Base-by-base conservation (phyloP, 2,113 vertebrate species). In the Conger conger region DNA sequence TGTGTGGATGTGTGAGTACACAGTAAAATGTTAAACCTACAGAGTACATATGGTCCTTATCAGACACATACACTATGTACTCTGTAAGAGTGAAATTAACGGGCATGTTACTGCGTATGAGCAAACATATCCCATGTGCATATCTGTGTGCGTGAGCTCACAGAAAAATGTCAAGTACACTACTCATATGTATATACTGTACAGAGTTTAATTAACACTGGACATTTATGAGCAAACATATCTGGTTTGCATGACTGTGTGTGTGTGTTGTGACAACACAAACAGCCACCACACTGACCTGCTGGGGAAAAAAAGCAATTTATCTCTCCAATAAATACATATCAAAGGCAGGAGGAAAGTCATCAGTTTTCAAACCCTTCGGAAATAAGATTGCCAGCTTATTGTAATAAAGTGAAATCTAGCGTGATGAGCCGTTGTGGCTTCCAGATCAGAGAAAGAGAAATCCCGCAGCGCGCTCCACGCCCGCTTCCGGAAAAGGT, bases 241-340 rank as follows among this genome's bases (percentile, higher is more conserved):
- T 68, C 13, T 23, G n/a, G 57, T 40, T 27, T 18, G 60, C 33
- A 57, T n/a, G 57, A 30, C 36, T 15, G 54, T 37, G 13, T 30
- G 30, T 3, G 33, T 37, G 30, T 30, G 35, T 63, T 63, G 36
- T 85, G 80, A 86, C 35, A 87, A 79, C 82, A 83, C 36, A 42
- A 15, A 2, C 42, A 45, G 73, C 57, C 76, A 77, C 79, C 54
- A 82, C 42, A 83, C 83, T 85, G 88, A 81, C 83, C 30, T 42
- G 50, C 80, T 40, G 78, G 85, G 85, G 50, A 88, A 85, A 93
- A 92, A 85, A 93, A 92, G 76, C 84, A 78, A 91, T 92, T 89
- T 89, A 87, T 90, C 84, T 87, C 77, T 88, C 37, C 42, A 82
- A 85, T 82, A 92, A 89, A 89, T 86, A 84, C 80, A 89, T 73